These are phyloP conservation scores for Myiozetetes cayanensis DNA, from an alignment of 2,113 vertebrate species.

Conservation along the genomic window DNA sequence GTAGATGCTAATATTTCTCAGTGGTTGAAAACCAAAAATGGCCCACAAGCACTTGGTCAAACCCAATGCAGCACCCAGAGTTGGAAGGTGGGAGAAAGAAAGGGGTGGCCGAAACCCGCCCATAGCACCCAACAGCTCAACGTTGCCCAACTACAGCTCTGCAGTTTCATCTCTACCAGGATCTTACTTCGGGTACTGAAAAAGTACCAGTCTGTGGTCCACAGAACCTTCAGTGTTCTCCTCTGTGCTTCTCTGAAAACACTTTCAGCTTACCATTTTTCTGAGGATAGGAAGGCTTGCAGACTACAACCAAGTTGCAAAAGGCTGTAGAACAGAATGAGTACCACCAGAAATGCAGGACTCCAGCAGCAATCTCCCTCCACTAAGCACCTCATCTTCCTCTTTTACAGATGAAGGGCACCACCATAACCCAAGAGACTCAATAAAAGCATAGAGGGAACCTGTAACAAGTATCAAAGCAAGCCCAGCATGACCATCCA, in stretches of 20 bases:
- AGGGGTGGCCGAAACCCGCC: background rate
- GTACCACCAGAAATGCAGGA: background rate
- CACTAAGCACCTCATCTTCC: background rate
- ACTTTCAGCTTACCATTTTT: background rate
- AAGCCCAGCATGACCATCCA: background rate
- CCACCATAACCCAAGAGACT: background rate
- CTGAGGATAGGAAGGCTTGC: background rate
- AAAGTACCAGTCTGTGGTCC: background rate
- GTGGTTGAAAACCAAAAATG: background rate
- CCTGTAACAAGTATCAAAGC: background rate
- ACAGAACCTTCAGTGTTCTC: background rate
- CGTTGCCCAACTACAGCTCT: background rate
- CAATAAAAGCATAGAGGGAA: background rate
- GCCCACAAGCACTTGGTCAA: background rate
- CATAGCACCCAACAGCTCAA: accelerated
- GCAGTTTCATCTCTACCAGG: background rate
- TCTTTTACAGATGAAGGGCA: background rate
- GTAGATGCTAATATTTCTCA: background rate
- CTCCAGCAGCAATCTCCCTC: background rate
- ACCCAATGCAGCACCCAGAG: background rate
- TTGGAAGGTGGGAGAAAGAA: background rate
- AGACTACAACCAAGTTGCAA: background rate
- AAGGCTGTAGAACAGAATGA: background rate
- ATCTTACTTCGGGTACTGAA: background rate
- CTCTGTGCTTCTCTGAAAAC: background rate